A percentile compares a stretch with the other conserved stretches of the same genome.
phyloP scores from a whole-genome alignment of 2,888 invertebrate species.

The Cremastinae sp. region DNA sequence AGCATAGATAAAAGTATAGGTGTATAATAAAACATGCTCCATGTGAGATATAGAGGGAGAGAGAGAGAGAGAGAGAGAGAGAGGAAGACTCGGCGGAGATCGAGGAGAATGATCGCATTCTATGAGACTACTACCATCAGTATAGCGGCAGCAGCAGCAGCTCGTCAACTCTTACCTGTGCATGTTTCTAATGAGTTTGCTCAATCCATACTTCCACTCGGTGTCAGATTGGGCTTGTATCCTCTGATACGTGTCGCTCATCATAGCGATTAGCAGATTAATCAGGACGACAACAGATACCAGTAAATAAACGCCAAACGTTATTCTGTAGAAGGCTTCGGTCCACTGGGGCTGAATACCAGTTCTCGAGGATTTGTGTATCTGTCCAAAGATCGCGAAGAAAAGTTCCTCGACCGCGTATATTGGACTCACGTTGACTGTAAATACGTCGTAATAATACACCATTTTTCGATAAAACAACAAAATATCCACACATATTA shows the following conservation, averaged over 20 bases:
- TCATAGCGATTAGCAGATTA: conserved; percentile 99
- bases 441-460: conserved; percentile 78
- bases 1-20: too few species aligned
- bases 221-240: conserved; percentile 99
- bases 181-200: conserved; percentile 99
- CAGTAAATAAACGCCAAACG: conserved; percentile 97
- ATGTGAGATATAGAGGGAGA: too few species aligned
- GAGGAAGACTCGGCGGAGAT: neutral
- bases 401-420: conserved; percentile 98
- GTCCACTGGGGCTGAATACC: conserved; percentile 90
- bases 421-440: conserved; percentile 95
- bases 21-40: too few species aligned
- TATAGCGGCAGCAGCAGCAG: too few species aligned
- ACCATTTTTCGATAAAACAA: conserved; percentile 34
- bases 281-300: conserved; percentile 99
- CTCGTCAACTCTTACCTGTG: conserved; percentile 85
- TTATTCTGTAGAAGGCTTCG: conserved; percentile 91
- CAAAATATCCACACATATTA: conserved; percentile 1
- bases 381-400: conserved; percentile 99
- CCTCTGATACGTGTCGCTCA: conserved; percentile 99
- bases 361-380: conserved; percentile 86
- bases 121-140: conserved; percentile 20
- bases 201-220: conserved; percentile 99
- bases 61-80: conserved; percentile 6
- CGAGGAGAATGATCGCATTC: conserved; percentile 23